Base-by-base conservation (phyloP, 2,888 invertebrate species). In the Eristalinus aeneus region DNA sequence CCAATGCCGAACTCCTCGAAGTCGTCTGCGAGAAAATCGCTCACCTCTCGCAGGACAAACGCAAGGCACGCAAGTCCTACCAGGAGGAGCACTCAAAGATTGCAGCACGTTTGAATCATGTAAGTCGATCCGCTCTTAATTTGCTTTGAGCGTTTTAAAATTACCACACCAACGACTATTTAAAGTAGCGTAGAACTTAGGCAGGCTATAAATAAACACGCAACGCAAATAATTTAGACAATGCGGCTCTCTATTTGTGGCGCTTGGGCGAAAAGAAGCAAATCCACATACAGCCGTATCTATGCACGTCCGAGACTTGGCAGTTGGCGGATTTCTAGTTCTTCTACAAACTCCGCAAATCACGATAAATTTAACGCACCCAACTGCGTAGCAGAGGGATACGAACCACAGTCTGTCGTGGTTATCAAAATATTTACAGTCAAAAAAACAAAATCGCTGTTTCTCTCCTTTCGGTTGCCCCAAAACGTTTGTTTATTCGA, bases 11-110 rank as follows among this genome's bases (percentile, higher is more conserved):
- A 91, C 95, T 95, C 27, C 94, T 98, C 89, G 97, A 97, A 91
- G 95, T 95, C 32, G 95, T 96, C 87, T 97, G 97, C 11, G 98
- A 98, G 89, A 96, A 97, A 88, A 94, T 98, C 88, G 95, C 95
- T 88, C 94, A 95, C 54, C 94, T 98, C 78, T 96, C 97, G 92
- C 94, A 95, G n/a, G 98, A 98, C 90, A 96, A 98, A 91, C 94
- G 97, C 90, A 96, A 96, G 91, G 95, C 97, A 4, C 94, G 97
- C 89, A 98, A 98, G 92, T 93, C 95, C 69, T 98, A 98, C 91
- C 96, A 97, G 90, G 98, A 98, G 90, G 98, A 98, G 90, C 96
- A 98, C 91, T 94, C 95, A 81, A 95, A 97, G 91, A 96, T 97
- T 89, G 95, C 96, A 68, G 95, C 95, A 75, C 96, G 97, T 90